Percentiles rank a stretch among this genome's conserved stretches.
Evolutionary conservation across 2,113 vertebrate species (phyloP).

Genomic region (Sylvia atricapilla): DNA sequence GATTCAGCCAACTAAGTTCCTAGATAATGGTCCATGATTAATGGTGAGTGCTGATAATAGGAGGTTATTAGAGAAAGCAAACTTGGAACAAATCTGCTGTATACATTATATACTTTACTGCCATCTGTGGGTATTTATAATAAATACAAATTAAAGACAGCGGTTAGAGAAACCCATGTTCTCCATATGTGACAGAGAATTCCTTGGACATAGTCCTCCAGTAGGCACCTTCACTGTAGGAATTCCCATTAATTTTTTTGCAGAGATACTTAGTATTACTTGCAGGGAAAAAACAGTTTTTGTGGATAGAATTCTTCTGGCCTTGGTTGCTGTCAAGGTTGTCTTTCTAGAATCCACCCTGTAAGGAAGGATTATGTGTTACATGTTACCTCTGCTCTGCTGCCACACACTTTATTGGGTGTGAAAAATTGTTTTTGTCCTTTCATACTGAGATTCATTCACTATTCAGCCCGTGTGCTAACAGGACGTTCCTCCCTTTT

Average conservation of each 20-base stretch:
- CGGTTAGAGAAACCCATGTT: background rate
- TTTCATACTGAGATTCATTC: constrained; percentile 6
- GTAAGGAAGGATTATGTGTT: background rate
- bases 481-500: background rate
- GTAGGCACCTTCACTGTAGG: background rate
- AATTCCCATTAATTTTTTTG: background rate
- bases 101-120: constrained; percentile 13
- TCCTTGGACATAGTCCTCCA: background rate
- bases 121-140: constrained; percentile 50
- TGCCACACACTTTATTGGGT: background rate
- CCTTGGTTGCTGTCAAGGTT: background rate
- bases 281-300: background rate
- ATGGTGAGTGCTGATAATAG: constrained; percentile 37
- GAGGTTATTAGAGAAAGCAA: constrained; percentile 52
- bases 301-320: background rate
- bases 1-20: constrained; percentile 41
- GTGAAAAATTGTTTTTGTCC: constrained; percentile 27
- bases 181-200: background rate
- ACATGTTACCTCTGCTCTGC: background rate
- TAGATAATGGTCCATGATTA: constrained; percentile 61
- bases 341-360: background rate
- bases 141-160: constrained; percentile 22
- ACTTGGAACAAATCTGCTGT: constrained; percentile 16
- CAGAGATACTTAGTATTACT: background rate
- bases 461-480: background rate